phyloP scores from a whole-genome alignment of 2,113 vertebrate genomes.

The Notothenia coriiceps region DNA sequence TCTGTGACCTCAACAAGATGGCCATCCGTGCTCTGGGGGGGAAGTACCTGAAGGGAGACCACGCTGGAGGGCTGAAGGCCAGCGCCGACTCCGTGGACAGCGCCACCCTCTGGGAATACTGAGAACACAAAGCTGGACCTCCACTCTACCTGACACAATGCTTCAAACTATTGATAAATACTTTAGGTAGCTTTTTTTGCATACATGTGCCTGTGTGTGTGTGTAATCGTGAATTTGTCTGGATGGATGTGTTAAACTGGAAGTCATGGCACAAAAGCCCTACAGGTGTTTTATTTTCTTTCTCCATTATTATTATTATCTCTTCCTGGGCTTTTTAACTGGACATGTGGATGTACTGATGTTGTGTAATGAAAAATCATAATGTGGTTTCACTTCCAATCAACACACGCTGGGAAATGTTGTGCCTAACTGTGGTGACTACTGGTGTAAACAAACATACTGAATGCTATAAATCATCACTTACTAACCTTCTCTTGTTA shows the following conservation, averaged over 20 bases:
- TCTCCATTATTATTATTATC: conserved; percentile 40
- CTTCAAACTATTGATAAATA: conserved; percentile 56
- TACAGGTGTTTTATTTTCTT: conserved; percentile 26
- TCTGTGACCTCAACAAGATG: conserved; percentile 96
- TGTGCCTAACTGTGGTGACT: conserved; percentile 54
- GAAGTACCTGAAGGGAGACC: conserved; percentile 96
- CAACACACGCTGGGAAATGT: not conserved
- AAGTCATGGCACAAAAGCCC: conserved; percentile 44
- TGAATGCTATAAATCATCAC: conserved; percentile 29
- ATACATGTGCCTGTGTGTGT: conserved; percentile 8
- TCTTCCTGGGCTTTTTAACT: conserved; percentile 55
- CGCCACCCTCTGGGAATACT: conserved; percentile 97
- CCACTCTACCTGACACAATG: conserved; percentile 19
- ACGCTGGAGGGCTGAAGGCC: conserved; percentile 94
- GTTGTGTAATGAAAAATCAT: conserved; percentile 31
- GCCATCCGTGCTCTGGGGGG: conserved; percentile 90
- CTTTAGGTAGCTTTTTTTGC: conserved; percentile 45
- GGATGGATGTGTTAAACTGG: conserved; percentile 54
- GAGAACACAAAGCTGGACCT: conserved; percentile 49
- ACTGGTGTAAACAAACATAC: conserved; percentile 46
- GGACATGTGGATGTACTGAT: conserved; percentile 23
- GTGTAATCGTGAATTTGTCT: conserved; percentile 36
- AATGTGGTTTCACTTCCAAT: conserved; percentile 30
- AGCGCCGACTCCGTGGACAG: conserved; percentile 87
- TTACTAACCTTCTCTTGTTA: conserved; percentile 36